Evolutionary conservation across 2,888 invertebrate genomes (phyloP).

Genomic region (Atherix ibis): DNA sequence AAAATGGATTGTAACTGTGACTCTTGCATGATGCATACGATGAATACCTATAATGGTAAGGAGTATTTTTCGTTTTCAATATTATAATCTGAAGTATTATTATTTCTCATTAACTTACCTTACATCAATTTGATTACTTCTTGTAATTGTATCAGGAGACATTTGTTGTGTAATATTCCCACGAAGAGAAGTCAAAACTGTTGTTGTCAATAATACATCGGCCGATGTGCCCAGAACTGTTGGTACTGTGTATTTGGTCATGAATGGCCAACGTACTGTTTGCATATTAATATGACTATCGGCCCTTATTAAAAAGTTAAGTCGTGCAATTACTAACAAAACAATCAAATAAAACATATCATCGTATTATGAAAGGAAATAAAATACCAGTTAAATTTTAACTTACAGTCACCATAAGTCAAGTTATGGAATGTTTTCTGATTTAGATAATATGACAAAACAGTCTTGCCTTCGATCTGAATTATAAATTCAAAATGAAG

Average conservation of each 20-base stretch:
- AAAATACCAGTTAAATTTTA: not conserved
- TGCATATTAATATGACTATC: conserved; percentile 47
- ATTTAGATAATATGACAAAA: conserved; percentile 49
- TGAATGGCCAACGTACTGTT: conserved; percentile 39
- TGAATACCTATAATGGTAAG: conserved; percentile 34
- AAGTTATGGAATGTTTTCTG: conserved; percentile 45
- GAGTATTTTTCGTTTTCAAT: too few species aligned
- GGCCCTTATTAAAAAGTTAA: conserved; percentile 39
- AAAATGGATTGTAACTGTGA: conserved; percentile 43
- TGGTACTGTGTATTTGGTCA: conserved; percentile 37
- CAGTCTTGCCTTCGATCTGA: conserved; percentile 49
- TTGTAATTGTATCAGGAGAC: conserved; percentile 38
- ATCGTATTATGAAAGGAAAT: not conserved
- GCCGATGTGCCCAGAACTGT: conserved; percentile 41
- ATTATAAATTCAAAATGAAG: conserved; percentile 50
- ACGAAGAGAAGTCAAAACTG: conserved; percentile 44
- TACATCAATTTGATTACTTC: conserved; percentile 46
- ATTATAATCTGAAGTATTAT: too few species aligned
- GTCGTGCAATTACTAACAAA: conserved; percentile 37
- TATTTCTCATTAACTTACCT: too few species aligned
- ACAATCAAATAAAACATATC: not conserved
- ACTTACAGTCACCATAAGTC: conserved; percentile 45
- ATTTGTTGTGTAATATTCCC: conserved; percentile 50
- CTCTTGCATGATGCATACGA: conserved; percentile 36
- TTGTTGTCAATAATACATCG: conserved; percentile 33